A percentile compares a stretch with the other conserved stretches of the same genome.
phyloP scores from a whole-genome alignment of 2,797 vertebrate genomes.

The Enteromius treurensis region DNA sequence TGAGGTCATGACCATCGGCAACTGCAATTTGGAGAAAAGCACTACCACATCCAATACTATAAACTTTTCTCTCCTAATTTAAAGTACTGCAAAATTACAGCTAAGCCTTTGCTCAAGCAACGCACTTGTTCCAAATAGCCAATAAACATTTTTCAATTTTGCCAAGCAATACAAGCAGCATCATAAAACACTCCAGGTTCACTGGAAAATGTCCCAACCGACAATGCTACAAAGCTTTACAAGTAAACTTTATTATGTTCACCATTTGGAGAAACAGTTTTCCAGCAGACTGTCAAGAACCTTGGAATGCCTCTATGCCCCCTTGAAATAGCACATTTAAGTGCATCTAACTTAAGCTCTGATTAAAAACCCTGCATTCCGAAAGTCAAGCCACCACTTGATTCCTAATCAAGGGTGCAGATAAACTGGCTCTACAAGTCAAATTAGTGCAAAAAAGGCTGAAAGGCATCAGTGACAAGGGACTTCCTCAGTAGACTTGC shows the following conservation, averaged over 20 bases:
- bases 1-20: not conserved
- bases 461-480: not conserved
- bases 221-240: conserved; percentile 16
- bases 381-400: conserved; percentile 44
- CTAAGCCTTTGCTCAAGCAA: not conserved
- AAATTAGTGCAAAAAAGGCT: conserved; percentile 27
- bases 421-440: conserved; percentile 37
- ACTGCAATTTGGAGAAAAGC: not conserved
- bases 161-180: conserved; percentile 17
- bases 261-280: conserved; percentile 12
- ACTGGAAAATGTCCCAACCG: conserved; percentile 28
- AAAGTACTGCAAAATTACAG: not conserved
- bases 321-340: conserved; percentile 10
- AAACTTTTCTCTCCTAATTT: not conserved
- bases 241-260: conserved; percentile 21
- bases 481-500: conserved; percentile 3
- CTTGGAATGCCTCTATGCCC: not conserved
- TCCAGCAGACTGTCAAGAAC: conserved; percentile 25
- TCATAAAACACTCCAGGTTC: conserved; percentile 16
- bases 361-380: conserved; percentile 40
- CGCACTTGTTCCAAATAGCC: not conserved
- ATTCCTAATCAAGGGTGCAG: conserved; percentile 14
- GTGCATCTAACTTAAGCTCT: conserved; percentile 14
- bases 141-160: conserved; percentile 19
- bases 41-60: not conserved